Evolutionary conservation across 2,797 vertebrate genomes (phyloP), one percentile per base, ranked within the genome.

Genomic region (Thripadectes ignobilis): DNA sequence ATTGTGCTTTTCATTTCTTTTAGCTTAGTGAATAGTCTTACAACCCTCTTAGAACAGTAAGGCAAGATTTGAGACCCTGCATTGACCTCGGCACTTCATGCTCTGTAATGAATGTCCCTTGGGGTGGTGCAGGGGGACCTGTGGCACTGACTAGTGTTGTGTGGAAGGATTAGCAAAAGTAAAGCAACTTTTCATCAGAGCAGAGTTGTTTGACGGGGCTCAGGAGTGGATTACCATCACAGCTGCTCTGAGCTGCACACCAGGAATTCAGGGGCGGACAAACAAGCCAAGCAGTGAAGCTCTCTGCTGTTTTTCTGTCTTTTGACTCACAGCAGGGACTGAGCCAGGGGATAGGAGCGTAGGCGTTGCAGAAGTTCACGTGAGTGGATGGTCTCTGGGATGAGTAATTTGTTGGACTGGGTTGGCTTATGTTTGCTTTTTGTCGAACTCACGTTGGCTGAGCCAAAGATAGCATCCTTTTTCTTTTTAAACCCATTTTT

Each of bases 391-490:
- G 71, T 91, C 88, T 93, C 74, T 96, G 84, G 88, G 74, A 19
- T 73, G 82, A 91, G 38, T 95, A 93, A 93, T 95, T 86, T 91
- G 51, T 92, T 92, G 80, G 88, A 94, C 71, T 27, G 55, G 14
- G 18, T 67, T 86, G 80, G 38, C 46, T 93, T 76, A 7, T 20
- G 34, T 94, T 95, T 96, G 89, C 79, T 94, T 89, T 92, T 67
- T 93, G 77, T 94, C 0, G 58, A 86, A 16, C 52, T 94, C 85
- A 43, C 6, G 0, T 76, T 93, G 71, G 52, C 57, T 2, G 20
- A 80, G 89, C 91, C 89, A 93, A 89, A 94, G 91, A 92, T 86
- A 96, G 88, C 80, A 82, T 93, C 91, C 77, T 92, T 93, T 93
- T 96, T 82, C 86, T 95, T 94, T 96, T 95, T 73, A 81, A 88